Percentiles rank a stretch among this genome's conserved stretches.
Evolutionary conservation across 2,797 vertebrate genomes (phyloP).

Genomic region (Peromyscus attwateri): DNA sequence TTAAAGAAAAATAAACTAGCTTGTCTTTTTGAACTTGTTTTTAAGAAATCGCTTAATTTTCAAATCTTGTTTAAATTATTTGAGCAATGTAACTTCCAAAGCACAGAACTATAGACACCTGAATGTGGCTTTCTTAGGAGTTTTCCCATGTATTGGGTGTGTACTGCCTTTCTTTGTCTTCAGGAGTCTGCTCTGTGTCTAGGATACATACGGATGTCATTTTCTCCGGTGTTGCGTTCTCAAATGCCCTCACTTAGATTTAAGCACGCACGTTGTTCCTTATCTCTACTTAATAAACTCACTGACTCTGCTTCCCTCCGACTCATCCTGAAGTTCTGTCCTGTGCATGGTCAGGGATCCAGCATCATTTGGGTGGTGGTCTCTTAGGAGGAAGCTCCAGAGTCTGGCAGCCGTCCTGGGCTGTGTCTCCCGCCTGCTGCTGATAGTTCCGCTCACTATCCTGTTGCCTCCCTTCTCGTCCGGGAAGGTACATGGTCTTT

Average conservation of each 20-base stretch:
- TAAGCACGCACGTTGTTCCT: neutral
- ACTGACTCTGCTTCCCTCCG: neutral
- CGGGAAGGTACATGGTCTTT: neutral
- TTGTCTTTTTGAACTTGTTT: neutral
- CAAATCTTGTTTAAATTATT: neutral
- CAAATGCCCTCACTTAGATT: neutral
- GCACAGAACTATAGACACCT: neutral
- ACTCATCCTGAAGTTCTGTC: neutral
- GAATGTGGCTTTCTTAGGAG: neutral
- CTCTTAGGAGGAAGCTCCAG: neutral
- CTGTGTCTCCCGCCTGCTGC: neutral
- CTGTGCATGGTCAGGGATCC: neutral
- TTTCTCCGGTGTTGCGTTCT: neutral
- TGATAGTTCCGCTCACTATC: rapidly evolving
- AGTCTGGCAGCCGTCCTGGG: neutral
- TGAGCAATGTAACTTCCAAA: neutral
- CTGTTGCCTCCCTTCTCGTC: neutral
- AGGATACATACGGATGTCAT: neutral
- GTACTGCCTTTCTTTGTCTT: neutral
- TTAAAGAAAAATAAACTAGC: neutral
- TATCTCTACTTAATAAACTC: neutral
- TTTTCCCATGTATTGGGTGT: neutral
- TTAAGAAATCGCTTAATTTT: neutral
- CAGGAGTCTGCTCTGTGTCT: neutral
- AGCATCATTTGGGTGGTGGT: neutral